Base-by-base conservation (phyloP, 2,888 invertebrate genomes). In the Leptopilina myrica region DNA sequence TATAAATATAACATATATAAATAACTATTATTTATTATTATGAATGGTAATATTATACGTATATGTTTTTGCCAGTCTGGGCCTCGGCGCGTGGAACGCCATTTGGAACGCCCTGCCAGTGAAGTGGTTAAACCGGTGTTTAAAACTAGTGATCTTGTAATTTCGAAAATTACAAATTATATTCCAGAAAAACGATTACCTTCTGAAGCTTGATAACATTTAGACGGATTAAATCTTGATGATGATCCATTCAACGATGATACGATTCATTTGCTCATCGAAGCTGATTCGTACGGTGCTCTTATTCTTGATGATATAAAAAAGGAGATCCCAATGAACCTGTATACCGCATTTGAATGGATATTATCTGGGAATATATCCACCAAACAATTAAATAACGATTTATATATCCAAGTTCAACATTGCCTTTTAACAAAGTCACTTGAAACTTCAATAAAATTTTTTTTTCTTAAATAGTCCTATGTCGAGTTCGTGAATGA, bases 221-320 rank as follows among this genome's bases (percentile, higher is more conserved):
- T 56, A 56, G 56, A 56, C 5, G 56, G 56, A 56, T 56, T 56
- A 56, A 56, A 56, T 56, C 11, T 56, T 56, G 56, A 6, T 56
- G 56, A 56, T 56, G 56, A 56, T 56, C 5, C 56, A 56, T 56
- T 56, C 14, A 56, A 56, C 56, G 14, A 56, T 56, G 56, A 56
- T 6, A 65, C 76, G 1, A 78, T 80, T n/a, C 78, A 80, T 5
- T 20, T 80, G 7, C 33, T 80, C 12, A 53, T 80, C 5, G 78
- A 67, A n/a, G 76, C 80, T 6, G 76, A 78, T 14, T 14, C 56
- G 2, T 78, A 73, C 59, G 40, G 76, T 56, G 56, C 56, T 12
- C 56, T 56, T 56, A 56, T 56, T 56, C 56, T 56, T 5, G 56
- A 56, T 5, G 56, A 14, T 56, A 56, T 56, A 56, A 7, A 56